phyloP scores from a whole-genome alignment of 2,797 vertebrate species.

The Clarias platycephalus region DNA sequence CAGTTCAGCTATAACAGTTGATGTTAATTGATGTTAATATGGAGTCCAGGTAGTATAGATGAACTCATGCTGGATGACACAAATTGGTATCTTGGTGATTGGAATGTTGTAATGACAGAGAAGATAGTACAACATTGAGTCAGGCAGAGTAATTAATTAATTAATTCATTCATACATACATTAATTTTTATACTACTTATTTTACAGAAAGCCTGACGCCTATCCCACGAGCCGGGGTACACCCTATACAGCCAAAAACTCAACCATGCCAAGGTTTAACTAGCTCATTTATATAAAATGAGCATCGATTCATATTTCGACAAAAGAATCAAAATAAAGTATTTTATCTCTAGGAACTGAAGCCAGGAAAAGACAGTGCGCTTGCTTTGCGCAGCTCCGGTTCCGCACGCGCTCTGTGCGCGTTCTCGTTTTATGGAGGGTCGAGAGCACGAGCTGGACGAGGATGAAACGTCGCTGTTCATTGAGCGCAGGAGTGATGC shows the following conservation, averaged over 20 bases:
- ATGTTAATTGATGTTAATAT: too few species aligned
- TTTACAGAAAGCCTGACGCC: too few species aligned
- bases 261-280: not conserved
- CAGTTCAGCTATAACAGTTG: too few species aligned
- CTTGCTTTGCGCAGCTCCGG: not conserved
- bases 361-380: not conserved
- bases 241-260: too few species aligned
- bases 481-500: slow-evolving; percentile 48
- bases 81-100: not conserved
- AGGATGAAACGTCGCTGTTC: slow-evolving; percentile 47
- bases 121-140: not conserved
- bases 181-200: too few species aligned
- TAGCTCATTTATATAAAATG: not conserved
- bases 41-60: too few species aligned
- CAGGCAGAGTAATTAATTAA: not conserved
- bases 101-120: not conserved
- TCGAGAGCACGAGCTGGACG: slow-evolving; percentile 22
- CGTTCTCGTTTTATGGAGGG: not conserved
- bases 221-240: too few species aligned
- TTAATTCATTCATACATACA: not conserved
- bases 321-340: not conserved
- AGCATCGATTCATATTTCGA: not conserved
- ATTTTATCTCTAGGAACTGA: not conserved
- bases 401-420: slow-evolving; percentile 6
- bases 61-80: not conserved